These are phyloP conservation scores for Lasiurus cinereus DNA, from an alignment of 2,113 vertebrate genomes.

Conservation along the genomic window DNA sequence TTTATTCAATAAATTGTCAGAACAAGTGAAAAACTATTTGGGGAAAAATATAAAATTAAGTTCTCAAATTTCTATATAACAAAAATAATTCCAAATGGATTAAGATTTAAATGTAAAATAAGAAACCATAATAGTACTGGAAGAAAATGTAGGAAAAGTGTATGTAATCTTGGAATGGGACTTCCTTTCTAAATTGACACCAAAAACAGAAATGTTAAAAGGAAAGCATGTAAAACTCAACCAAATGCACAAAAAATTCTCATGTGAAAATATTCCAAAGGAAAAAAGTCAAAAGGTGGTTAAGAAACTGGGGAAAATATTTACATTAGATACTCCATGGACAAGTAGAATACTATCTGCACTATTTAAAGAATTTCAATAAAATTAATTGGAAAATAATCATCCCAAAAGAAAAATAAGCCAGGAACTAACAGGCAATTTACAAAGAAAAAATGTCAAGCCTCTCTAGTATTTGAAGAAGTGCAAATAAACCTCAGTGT, in stretches of 20 bases:
- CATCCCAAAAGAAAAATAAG: slow-evolving; percentile 59
- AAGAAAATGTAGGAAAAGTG: slow-evolving; percentile 34
- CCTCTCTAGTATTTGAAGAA: slow-evolving; percentile 63
- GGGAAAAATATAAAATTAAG: slow-evolving; percentile 47
- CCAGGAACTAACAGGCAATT: slow-evolving; percentile 23
- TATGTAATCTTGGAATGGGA: background rate
- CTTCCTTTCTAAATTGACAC: slow-evolving; percentile 50
- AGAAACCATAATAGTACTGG: background rate
- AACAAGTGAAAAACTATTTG: slow-evolving; percentile 32
- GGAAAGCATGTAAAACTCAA: slow-evolving; percentile 19
- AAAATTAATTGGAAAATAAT: slow-evolving; percentile 54
- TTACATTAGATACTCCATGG: slow-evolving; percentile 40
- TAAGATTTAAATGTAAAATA: slow-evolving; percentile 43
- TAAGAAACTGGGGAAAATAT: slow-evolving; percentile 33
- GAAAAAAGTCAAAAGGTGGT: slow-evolving; percentile 58
- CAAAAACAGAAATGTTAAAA: slow-evolving; percentile 43
- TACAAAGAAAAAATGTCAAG: slow-evolving; percentile 10
- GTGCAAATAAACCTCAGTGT: slow-evolving; percentile 46
- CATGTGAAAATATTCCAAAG: slow-evolving; percentile 34
- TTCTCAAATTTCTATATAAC: background rate
- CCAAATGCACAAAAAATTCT: slow-evolving; percentile 3
- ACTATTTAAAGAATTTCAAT: slow-evolving; percentile 28
- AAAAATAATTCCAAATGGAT: slow-evolving; percentile 52
- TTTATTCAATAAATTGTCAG: slow-evolving; percentile 34
- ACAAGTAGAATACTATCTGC: slow-evolving; percentile 20